A percentile compares a stretch with the other conserved stretches of the same genome.
phyloP scores from a whole-genome alignment of 1,140 invertebrate genomes.

The Bombus picipes region DNA sequence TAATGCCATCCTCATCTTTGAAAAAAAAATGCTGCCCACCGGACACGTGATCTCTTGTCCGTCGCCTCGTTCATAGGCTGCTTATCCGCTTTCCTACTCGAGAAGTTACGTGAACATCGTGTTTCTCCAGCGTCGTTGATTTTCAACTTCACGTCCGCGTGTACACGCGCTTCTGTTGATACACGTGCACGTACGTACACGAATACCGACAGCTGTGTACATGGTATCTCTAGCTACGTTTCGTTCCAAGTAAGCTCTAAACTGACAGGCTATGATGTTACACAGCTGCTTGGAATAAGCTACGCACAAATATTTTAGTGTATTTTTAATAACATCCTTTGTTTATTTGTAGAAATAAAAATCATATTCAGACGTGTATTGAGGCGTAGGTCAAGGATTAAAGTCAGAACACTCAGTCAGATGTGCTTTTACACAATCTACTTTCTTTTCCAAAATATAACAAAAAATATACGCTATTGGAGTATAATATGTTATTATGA shows the following conservation, averaged over 20 bases:
- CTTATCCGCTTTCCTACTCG: conserved; percentile 42
- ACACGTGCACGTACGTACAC: background rate
- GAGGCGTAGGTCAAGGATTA: no score
- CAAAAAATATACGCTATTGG: no score
- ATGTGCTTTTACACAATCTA: no score
- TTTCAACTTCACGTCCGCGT: conserved; percentile 30
- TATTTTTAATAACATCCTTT: background rate
- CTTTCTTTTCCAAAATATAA: no score
- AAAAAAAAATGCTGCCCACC: background rate
- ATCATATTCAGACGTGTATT: no score
- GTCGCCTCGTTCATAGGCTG: conserved; percentile 63
- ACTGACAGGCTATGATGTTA: background rate
- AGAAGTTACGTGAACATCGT: conserved; percentile 39
- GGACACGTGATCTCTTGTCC: conserved; percentile 57
- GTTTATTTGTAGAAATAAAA: background rate
- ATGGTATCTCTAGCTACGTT: background rate
- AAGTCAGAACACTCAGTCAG: no score
- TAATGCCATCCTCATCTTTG: no score
- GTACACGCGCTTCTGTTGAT: conserved; percentile 11
- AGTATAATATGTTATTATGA: no score
- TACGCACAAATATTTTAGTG: background rate
- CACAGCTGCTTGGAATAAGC: background rate
- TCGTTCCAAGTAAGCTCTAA: background rate
- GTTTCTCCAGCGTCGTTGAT: conserved; percentile 59
- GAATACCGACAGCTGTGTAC: background rate